phyloP scores from a whole-genome alignment of 2,797 vertebrate genomes.

The Sebastes paucispinis region DNA sequence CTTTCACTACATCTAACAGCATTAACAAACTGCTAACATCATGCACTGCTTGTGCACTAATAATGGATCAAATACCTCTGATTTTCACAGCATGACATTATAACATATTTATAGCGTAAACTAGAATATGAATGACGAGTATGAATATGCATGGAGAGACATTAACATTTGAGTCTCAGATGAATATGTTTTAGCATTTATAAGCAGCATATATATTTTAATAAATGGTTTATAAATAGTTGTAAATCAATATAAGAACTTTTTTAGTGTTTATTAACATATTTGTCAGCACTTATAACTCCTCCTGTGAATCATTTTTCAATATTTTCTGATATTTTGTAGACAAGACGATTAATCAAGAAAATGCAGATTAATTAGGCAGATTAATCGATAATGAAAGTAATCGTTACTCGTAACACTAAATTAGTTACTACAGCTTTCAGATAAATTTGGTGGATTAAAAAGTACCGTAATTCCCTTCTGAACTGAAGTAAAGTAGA shows the following conservation, averaged over 20 bases:
- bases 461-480: neutral
- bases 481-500: neutral
- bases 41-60: neutral
- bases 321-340: neutral
- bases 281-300: neutral
- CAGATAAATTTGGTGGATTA: neutral
- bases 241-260: neutral
- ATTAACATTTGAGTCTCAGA: neutral
- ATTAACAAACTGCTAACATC: slow-evolving; percentile 42
- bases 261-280: neutral
- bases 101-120: neutral
- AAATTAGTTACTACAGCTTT: neutral
- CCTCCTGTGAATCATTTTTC: neutral
- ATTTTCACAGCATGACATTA: slow-evolving; percentile 4
- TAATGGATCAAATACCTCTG: neutral
- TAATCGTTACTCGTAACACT: neutral
- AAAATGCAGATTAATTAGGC: neutral
- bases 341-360: fast-evolving
- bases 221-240: neutral
- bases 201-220: neutral
- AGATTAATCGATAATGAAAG: neutral
- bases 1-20: slow-evolving; percentile 45
- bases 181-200: neutral
- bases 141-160: neutral
- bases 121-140: neutral